phyloP scores from a whole-genome alignment of 2,888 invertebrate species.

The Psococerastis gibbosa region DNA sequence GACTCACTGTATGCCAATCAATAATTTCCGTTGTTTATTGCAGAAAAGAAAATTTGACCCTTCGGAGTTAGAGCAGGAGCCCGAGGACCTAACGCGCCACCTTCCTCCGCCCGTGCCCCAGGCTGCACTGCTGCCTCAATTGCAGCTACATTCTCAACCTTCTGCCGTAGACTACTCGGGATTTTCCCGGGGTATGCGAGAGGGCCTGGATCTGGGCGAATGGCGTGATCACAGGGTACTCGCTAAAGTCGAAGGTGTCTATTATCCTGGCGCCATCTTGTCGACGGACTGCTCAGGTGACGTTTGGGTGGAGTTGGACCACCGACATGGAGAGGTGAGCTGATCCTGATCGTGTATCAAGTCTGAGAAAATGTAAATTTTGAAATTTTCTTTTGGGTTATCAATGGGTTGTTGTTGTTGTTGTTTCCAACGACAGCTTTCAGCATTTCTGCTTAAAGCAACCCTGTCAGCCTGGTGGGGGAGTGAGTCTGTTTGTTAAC shows the following conservation, averaged over 20 bases:
- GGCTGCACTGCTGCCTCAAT: constrained; percentile 21
- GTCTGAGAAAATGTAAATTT: too few relatives aligned
- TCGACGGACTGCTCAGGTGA: constrained; percentile 46
- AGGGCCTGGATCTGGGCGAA: constrained; percentile 62
- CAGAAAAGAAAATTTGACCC: constrained; percentile 11
- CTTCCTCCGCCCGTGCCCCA: constrained; percentile 37
- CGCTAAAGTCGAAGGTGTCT: constrained; percentile 64
- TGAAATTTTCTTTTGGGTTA: too few relatives aligned
- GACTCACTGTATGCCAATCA: too few relatives aligned
- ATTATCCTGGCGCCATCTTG: constrained; percentile 76
- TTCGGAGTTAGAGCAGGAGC: not conserved
- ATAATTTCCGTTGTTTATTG: not conserved
- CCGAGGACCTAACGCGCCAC: constrained; percentile 16
- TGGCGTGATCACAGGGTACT: constrained; percentile 87
- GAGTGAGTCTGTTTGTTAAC: too few relatives aligned
- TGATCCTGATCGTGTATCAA: too few relatives aligned
- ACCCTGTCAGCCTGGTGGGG: too few relatives aligned
- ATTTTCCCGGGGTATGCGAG: constrained; percentile 15
- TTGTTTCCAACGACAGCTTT: too few relatives aligned
- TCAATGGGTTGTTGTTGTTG: too few relatives aligned
- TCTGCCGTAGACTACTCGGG: constrained; percentile 3
- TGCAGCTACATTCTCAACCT: not conserved
- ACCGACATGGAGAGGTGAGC: constrained; percentile 41
- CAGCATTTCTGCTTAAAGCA: too few relatives aligned
- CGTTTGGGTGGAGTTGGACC: constrained; percentile 67